These are phyloP conservation scores for Plebejus melissa DNA, from an alignment of 2,888 invertebrate species.

Conservation along the genomic window DNA sequence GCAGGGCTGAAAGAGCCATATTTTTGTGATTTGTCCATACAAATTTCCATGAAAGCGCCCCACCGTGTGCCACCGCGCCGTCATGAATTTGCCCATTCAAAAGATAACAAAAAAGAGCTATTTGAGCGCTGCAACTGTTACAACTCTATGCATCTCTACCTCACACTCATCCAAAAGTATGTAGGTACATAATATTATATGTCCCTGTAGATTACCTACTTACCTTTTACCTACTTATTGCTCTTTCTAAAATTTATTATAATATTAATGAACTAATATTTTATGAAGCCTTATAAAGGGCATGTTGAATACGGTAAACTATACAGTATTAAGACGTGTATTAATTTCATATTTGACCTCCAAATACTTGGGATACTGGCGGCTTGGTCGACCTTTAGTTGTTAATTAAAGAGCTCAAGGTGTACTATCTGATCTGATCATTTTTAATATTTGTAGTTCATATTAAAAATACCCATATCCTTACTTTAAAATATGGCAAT, in stretches of 20 bases:
- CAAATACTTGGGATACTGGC: neutral
- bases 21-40: too few species aligned
- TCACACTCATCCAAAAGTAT: neutral
- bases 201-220: too few species aligned
- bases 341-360: slow-evolving; percentile 5
- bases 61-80: too few species aligned
- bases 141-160: too few species aligned
- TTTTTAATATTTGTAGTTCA: neutral
- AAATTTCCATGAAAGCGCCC: too few species aligned
- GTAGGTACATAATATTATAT: too few species aligned
- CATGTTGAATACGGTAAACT: neutral
- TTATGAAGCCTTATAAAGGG: neutral
- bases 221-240: neutral
- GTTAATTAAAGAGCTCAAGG: neutral
- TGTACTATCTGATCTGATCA: neutral
- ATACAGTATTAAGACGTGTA: neutral
- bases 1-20: too few species aligned
- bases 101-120: too few species aligned
- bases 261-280: neutral
- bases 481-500: too few species aligned
- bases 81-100: too few species aligned
- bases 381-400: neutral
- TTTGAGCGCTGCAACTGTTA: too few species aligned
- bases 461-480: too few species aligned
- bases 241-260: neutral